Percentiles rank a stretch among this genome's conserved stretches.
These are phyloP conservation scores for Mesocentrotus franciscanus DNA, from an alignment of 53 echinoderm and acorn worm genomes.

Conservation along the genomic window DNA sequence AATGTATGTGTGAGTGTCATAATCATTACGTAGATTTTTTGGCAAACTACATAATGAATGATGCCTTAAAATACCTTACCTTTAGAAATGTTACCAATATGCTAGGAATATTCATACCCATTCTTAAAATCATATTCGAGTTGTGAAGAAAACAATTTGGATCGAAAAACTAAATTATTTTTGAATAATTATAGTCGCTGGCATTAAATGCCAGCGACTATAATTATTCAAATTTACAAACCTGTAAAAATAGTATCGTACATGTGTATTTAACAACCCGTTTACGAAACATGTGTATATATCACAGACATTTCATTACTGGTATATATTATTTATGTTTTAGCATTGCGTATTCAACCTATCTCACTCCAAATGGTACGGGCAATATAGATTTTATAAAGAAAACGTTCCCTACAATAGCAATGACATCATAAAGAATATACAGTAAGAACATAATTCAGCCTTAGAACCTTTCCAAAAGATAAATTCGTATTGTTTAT, in stretches of 20 bases:
- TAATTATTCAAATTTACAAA: background rate
- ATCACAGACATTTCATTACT: background rate
- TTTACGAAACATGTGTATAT: background rate
- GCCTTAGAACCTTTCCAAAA: background rate
- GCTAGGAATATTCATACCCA: background rate
- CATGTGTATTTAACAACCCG: background rate
- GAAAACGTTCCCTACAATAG: no score
- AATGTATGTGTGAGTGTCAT: background rate
- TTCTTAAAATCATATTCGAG: background rate
- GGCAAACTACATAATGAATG: background rate
- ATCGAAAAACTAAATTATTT: background rate
- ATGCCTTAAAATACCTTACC: background rate
- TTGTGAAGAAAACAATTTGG: background rate
- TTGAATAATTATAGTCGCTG: no score
- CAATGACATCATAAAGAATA: no score
- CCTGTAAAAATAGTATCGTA: background rate
- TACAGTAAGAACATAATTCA: background rate
- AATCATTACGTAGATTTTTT: background rate
- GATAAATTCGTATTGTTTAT: background rate
- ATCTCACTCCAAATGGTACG: background rate
- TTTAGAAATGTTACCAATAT: background rate
- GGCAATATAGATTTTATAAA: background rate
- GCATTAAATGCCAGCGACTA: background rate
- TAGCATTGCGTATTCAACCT: background rate
- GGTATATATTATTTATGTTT: background rate